Percentiles rank a stretch among this genome's conserved stretches.
Evolutionary conservation across 2,797 vertebrate genomes (phyloP).

Genomic region (Aratinga solstitialis): DNA sequence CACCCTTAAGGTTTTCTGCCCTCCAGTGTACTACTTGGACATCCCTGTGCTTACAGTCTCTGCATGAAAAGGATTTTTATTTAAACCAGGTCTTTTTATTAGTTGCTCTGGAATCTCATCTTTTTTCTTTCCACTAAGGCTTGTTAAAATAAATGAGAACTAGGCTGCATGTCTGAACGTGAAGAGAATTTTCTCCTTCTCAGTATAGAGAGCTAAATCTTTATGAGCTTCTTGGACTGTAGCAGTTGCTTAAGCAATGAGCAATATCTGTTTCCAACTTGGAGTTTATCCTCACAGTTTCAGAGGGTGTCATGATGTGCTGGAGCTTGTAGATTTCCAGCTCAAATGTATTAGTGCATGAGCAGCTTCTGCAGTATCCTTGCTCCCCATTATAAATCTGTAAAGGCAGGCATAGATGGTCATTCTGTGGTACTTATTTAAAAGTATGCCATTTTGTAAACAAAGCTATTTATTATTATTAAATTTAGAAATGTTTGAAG

Average conservation of each 20-base stretch:
- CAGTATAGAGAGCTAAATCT: background rate
- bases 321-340: background rate
- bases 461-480: background rate
- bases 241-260: background rate
- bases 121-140: background rate
- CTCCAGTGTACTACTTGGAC: background rate
- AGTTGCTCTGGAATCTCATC: background rate
- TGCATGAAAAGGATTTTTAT: background rate
- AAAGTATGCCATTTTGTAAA: background rate
- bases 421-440: background rate
- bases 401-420: background rate
- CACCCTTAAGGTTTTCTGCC: background rate
- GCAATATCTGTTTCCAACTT: background rate
- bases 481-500: background rate
- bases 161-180: background rate
- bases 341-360: background rate
- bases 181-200: background rate
- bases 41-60: background rate
- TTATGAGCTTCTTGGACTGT: background rate
- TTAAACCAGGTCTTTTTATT: background rate
- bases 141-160: background rate
- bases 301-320: background rate
- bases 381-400: background rate
- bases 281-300: conserved; percentile 1
- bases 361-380: background rate